Evolutionary conservation across 1,140 invertebrate genomes (phyloP), one percentile per base, ranked within the genome.

Genomic region (Hycleus cichorii): DNA sequence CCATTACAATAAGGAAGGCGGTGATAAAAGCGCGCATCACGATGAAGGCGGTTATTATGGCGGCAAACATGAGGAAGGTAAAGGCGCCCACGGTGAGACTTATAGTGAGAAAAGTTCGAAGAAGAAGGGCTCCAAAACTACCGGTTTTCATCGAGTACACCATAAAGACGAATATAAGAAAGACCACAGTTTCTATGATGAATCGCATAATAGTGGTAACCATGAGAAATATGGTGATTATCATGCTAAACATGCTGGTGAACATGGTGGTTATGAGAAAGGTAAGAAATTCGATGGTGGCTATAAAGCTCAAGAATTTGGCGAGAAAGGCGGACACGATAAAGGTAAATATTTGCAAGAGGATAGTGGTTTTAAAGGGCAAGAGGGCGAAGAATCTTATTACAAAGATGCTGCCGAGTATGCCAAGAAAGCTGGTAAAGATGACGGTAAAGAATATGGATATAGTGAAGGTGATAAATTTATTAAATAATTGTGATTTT

Each of bases 101-200:
- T 77, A 74, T 24, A 72, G 73, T 18, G 72, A 77, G 64, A 72
- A 73, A 3, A 72, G 74, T 12, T 74, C 72, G 32, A 79, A 81
- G 72, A 83, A 83, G 67, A 87, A 87, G 64, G 85, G 85, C 2
- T 80, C 83, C 48, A 83, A 84, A 56, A 81, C 83, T 4, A 84
- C 77, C 3, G 86, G 85, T 12, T 88, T 80, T 72, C 85, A 86
- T 72, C 87, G 86, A 62, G 80, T 85, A 2, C 86, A 83, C 69
- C 78, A 81, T 72, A 88, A 88, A 72, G 84, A 88, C 65, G 86
- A 88, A 68, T 87, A 79, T 75, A 86, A 86, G 69, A 87, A 88
- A 67, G 81, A 86, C 61, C 83, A 85, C 49, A 80, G 82, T 58
- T 87, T 87, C 74, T 87, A 88, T 66, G 85, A 87, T 65, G 82